phyloP scores from a whole-genome alignment of 2,797 vertebrate species.

The Tokudaia tokunoshimensis region DNA sequence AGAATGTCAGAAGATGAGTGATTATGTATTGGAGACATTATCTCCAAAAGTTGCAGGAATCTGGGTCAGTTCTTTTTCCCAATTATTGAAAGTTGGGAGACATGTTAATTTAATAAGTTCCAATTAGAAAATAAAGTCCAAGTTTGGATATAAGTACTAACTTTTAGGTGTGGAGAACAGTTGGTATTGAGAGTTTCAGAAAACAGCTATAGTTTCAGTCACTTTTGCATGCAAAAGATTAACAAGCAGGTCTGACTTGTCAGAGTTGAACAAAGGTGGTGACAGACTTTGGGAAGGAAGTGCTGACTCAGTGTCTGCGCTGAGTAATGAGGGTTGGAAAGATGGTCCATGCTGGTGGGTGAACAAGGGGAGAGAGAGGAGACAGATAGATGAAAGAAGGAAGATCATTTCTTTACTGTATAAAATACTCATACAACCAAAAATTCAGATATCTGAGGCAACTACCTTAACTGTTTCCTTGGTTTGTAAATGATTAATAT shows the following conservation, averaged over 20 bases:
- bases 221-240: constrained; percentile 17
- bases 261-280: not conserved
- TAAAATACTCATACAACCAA: no score
- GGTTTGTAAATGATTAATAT: not conserved
- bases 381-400: not conserved
- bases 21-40: not conserved
- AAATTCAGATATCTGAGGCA: not conserved
- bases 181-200: constrained; percentile 25
- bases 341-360: not conserved
- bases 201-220: constrained; percentile 39
- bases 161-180: constrained; percentile 11
- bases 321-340: not conserved
- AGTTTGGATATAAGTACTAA: not conserved
- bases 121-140: constrained; percentile 18
- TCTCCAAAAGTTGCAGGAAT: not conserved
- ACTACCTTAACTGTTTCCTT: not conserved
- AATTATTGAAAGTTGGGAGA: not conserved
- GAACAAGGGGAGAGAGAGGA: not conserved
- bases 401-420: not conserved
- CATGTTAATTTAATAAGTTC: not conserved
- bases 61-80: not conserved
- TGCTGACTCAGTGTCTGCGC: not conserved
- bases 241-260: not conserved
- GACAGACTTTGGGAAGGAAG: not conserved
- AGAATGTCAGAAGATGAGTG: not conserved